Base-by-base conservation (phyloP, 2,113 vertebrate genomes). In the Myotis yumanensis region DNA sequence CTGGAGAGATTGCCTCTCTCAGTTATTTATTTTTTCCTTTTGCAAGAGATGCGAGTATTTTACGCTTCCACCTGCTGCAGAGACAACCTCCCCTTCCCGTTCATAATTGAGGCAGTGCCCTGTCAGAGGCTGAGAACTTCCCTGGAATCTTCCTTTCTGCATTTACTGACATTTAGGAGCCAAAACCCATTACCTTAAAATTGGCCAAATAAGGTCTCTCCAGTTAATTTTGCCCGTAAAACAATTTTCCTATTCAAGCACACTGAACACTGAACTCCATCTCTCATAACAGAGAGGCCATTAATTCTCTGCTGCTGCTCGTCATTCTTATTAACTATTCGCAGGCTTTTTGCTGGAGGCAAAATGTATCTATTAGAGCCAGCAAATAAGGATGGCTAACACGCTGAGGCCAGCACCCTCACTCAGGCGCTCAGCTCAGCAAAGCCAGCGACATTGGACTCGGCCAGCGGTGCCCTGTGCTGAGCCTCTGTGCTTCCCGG, bases 281-380 rank as follows among this genome's bases (percentile, higher is more conserved):
- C 95, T 93, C 94, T 97, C 96, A 95, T 96, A 95, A 96, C 94
- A 96, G 95, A 97, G 96, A 94, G 95, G 75, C 95, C 96, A 97
- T 96, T 97, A 97, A 97, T 97, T 96, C 95, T 96, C 90, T 92
- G 92, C 92, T 95, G 73, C 97, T 94, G 95, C 89, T 97, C 95
- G 96, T 97, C 97, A 97, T 96, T 97, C 95, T 95, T 97, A 96
- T 97, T 96, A 97, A 97, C 92, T 93, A 93, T 86, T 91, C 12
- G 7, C 46, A 91, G 97, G 95, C 95, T 94, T 96, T 97, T 96
- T 68, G 96, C 97, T 76, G 3, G 46, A 96, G 95, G 97, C 96
- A 95, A 96, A 97, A 97, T 96, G 93, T 96, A 94, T 97, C 93
- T 95, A 95, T 97, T 96, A 96, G 92, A 90, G 57, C 93, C 88